phyloP scores from a whole-genome alignment of 2,797 vertebrate genomes.

The Macropus fuliginosus region DNA sequence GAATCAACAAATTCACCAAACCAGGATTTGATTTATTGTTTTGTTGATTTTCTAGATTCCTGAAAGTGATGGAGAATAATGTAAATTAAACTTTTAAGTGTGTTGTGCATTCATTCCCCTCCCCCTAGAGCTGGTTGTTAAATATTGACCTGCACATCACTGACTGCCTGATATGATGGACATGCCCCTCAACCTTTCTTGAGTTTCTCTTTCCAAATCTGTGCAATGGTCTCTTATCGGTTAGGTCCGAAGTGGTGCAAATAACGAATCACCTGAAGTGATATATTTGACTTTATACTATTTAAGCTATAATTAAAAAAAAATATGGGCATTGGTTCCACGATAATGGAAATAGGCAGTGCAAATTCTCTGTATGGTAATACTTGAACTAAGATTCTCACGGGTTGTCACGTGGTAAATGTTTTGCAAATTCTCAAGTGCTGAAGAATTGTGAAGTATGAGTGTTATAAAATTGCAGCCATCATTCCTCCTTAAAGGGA shows the following conservation, averaged over 20 bases:
- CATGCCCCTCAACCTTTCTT: not conserved
- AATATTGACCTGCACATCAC: not conserved
- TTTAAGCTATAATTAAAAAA: not conserved
- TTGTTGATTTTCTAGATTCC: not conserved
- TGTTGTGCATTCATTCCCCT: not conserved
- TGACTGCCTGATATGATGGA: not conserved
- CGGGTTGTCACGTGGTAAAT: not conserved
- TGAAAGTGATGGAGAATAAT: not conserved
- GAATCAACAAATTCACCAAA: not conserved
- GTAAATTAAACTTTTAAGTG: not conserved
- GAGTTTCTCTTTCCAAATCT: not conserved
- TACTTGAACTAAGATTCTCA: not conserved
- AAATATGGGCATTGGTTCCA: not conserved
- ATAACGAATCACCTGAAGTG: not conserved
- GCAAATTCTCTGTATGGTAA: not conserved
- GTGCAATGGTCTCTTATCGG: not conserved
- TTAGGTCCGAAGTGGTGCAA: not conserved
- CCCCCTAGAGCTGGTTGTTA: not conserved
- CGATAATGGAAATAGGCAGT: not conserved
- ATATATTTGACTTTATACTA: not conserved
- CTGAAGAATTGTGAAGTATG: not conserved
- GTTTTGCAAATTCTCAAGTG: not conserved
- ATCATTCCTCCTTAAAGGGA: not conserved
- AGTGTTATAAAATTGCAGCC: not conserved
- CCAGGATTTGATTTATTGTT: not conserved